These are phyloP conservation scores for Homalodisca vitripennis DNA, from an alignment of 1,140 invertebrate species.

Conservation along the genomic window DNA sequence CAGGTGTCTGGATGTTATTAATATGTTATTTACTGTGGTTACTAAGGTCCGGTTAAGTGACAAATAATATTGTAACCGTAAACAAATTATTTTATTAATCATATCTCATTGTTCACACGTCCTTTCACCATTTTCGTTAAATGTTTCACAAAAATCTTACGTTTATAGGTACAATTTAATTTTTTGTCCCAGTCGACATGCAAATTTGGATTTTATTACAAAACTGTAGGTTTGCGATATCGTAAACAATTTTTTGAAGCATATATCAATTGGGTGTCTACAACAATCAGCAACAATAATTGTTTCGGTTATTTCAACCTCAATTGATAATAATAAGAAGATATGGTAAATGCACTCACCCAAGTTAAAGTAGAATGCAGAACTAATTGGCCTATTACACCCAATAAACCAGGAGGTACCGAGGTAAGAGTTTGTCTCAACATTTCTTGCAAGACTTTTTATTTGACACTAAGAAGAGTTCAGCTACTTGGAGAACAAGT, in stretches of 20 bases:
- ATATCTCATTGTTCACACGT: neutral
- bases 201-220: constrained; percentile 31
- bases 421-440: constrained; percentile 28
- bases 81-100: neutral
- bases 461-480: constrained; percentile 20
- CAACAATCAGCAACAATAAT: constrained; percentile 28
- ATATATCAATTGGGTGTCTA: constrained; percentile 23
- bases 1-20: neutral
- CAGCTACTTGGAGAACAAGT: constrained; percentile 26
- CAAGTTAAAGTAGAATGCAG: constrained; percentile 27
- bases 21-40: no score
- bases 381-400: constrained; percentile 4
- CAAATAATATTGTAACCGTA: neutral
- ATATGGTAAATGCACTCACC: constrained; percentile 30
- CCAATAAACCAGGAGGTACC: constrained; percentile 19
- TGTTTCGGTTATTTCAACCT: constrained; percentile 26
- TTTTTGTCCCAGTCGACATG: constrained; percentile 17
- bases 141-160: neutral
- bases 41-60: neutral
- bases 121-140: neutral
- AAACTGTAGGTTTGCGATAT: constrained; percentile 19
- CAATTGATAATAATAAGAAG: constrained; percentile 31
- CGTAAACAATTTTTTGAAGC: constrained; percentile 22
- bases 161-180: no score
- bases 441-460: constrained; percentile 31